Evolutionary conservation across 1,140 invertebrate genomes (phyloP), one percentile per base, ranked within the genome.

Genomic region (Vanessa tameamea): DNA sequence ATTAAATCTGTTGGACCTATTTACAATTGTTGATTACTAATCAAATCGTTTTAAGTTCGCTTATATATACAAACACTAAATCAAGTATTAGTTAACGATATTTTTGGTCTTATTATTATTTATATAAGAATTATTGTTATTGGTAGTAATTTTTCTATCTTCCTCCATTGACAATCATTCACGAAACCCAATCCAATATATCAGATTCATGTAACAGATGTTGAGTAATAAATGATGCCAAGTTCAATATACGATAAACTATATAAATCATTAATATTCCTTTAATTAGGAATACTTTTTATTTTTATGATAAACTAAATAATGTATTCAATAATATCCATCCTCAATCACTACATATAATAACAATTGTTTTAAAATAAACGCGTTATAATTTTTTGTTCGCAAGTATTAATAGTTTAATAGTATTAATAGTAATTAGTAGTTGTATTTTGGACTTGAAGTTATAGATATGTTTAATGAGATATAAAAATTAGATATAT

Each of bases 1-100:
- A 78, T 84, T 82, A 81, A 76, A 79, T 75, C 69, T 84, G 84
- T 84, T 71, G 79, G 71, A 67, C 71, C 78, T 70, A 84, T 86
- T 78, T 78, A 77, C 81, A 68, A 69, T 64, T 48, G 64, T 70
- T 63, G 47, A 61, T 61, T 61, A 61, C 5, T 61, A 61, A 57
- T 57, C 20, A 57, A 53, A 20, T n/a, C 51, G 20, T 23, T 57
- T 57, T 57, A 23, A 43, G 37, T 43, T 43, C 23, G 47, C 3
- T 65, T 43, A 16, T 2, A 57, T n/a, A 53, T 68, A 55, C 47
- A 59, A 47, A 69, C 26, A 23, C 0, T 13, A 14, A 61, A 59
- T 59, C 1, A 31, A 59, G 23, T 59, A 65, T 23, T 64, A 23
- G 48, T 47, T 61, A 47, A 55, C 5, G 20, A 55, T 66, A 11